Evolutionary conservation across 2,113 vertebrate genomes (phyloP).

Genomic region (Pelecanus crispus): DNA sequence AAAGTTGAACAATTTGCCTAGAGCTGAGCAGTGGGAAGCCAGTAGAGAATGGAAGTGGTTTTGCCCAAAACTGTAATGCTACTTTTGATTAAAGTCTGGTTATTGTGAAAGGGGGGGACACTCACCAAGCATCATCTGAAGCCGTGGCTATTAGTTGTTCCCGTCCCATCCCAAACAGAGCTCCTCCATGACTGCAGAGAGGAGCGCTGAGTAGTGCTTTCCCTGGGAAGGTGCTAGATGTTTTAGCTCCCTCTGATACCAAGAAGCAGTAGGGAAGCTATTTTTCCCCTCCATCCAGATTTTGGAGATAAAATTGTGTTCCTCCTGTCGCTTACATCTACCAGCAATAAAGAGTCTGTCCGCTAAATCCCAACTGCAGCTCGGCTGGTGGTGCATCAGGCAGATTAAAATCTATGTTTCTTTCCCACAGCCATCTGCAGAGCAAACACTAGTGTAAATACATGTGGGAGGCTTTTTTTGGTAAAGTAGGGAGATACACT

Average conservation of each 20-base stretch:
- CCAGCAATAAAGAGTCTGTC: neutral
- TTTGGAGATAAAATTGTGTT: neutral
- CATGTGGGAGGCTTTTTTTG: neutral
- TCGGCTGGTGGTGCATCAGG: neutral
- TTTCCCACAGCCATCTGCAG: slow-evolving; percentile 5
- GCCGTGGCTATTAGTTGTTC: neutral
- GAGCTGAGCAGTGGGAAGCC: neutral
- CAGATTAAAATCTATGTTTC: slow-evolving; percentile 15
- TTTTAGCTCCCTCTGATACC: neutral
- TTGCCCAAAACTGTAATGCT: neutral
- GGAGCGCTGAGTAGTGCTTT: neutral
- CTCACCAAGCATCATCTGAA: neutral
- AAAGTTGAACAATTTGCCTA: neutral
- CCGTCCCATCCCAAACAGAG: neutral
- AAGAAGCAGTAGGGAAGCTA: neutral
- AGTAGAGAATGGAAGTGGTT: neutral
- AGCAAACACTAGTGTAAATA: neutral
- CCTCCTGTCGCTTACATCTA: accelerated
- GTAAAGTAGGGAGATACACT: neutral
- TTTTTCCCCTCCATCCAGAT: neutral
- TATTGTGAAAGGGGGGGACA: neutral
- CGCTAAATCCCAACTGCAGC: neutral
- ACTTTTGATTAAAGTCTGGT: neutral
- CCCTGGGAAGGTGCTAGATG: neutral
- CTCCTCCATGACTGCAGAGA: neutral